Conservation (phyloP, 2,888 invertebrate genomes). For the Andricus quercusramuli region DNA sequence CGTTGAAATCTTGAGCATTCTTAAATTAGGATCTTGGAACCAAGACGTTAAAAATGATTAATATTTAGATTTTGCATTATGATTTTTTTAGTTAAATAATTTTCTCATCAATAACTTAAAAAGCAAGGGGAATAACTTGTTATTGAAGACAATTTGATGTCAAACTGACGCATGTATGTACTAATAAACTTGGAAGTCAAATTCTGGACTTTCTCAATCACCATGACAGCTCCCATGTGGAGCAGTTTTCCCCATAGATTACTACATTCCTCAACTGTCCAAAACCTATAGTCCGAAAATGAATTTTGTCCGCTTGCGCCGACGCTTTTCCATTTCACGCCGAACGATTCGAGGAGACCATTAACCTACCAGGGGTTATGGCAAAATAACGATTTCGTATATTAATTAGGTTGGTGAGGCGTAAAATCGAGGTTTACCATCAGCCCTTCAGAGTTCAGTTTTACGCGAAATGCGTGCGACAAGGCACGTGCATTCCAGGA, state of each 20-base stretch:
- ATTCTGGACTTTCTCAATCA: neutral
- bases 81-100: too few relatives aligned
- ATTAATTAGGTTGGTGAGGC: constrained; percentile 36
- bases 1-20: too few relatives aligned
- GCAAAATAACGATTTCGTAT: constrained; percentile 40
- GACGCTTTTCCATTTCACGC: constrained; percentile 35
- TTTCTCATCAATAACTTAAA: too few relatives aligned
- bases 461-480: constrained; percentile 13
- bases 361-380: constrained; percentile 21
- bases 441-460: constrained; percentile 21
- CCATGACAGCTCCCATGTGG: neutral
- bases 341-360: constrained; percentile 18
- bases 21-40: too few relatives aligned
- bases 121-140: too few relatives aligned
- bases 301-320: constrained; percentile 15
- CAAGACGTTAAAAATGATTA: too few relatives aligned
- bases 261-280: neutral
- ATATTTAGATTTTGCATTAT: too few relatives aligned
- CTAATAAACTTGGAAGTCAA: too few relatives aligned
- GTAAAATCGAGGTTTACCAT: constrained; percentile 35
- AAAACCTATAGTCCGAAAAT: constrained; percentile 7
- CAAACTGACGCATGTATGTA: too few relatives aligned
- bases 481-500: neutral
- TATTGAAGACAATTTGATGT: too few relatives aligned
- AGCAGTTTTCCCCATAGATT: neutral